Base-by-base conservation (phyloP, 1,140 invertebrate species). In the Delia radicum region DNA sequence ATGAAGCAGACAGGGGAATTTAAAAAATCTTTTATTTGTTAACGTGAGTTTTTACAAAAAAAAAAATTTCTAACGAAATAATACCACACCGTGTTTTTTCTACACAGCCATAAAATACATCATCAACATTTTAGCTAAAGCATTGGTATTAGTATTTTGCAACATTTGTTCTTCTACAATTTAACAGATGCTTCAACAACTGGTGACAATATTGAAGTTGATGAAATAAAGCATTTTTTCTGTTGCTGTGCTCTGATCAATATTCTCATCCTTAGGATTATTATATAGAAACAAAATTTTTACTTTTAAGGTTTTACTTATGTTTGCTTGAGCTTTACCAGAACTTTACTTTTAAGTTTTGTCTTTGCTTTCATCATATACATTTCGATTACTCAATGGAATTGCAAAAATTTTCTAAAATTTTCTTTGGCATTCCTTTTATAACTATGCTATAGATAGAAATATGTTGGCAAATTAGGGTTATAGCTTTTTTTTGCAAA, bases 391-490 rank as follows among this genome's bases (percentile, higher is more conserved):
- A 69, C 65, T 69, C 65, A 69, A 69, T 33, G 65, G 65, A 69
- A 69, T 69, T 69, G 65, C 65, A 69, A 69, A 28, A 69, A 69
- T 69, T 69, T 69, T 69, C 29, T 18, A 69, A 69, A 69, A 24
- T 37, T 69, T 69, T 69, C 65, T 69, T 69, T 69, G 65, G 65
- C 65, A 69, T 69, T 69, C 31, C 65, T 69, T 69, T 69, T 65
- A 63, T 28, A 10, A n/a, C n/a, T n/a, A n/a, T n/a, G n/a, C n/a
- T n/a, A n/a, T n/a, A n/a, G n/a, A n/a, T n/a, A n/a, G n/a, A n/a
- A n/a, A n/a, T n/a, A 6, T 55, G 48, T 21, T 21, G 18, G 48
- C n/a, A n/a, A 21, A n/a, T 21, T 55, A 21, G 48, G 12, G 24
- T 48, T n/a, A n/a, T n/a, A n/a, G n/a, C n/a, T n/a, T n/a, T n/a